Conservation (phyloP, 2,888 invertebrate genomes). For the Dynastes tityus region DNA sequence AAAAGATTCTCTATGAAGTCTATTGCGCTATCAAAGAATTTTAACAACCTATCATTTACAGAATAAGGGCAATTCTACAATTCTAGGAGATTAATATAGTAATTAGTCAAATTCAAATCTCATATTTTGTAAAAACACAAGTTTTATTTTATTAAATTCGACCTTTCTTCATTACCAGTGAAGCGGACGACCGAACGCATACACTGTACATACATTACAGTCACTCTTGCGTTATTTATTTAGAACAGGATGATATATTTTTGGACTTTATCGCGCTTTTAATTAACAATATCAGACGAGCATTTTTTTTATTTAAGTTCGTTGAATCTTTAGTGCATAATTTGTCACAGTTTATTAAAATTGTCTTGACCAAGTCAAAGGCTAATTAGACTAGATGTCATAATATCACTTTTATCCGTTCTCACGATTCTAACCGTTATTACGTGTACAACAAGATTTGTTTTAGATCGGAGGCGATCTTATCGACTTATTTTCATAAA, state of each 20-base stretch:
- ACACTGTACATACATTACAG: neutral
- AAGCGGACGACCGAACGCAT: neutral
- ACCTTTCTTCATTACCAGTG: too few relatives aligned
- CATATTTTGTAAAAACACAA: too few relatives aligned
- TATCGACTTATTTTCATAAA: too few relatives aligned
- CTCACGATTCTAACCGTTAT: constrained; percentile 5
- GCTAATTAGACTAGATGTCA: constrained; percentile 19
- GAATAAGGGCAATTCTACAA: too few relatives aligned
- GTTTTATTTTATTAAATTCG: too few relatives aligned
- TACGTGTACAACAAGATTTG: neutral
- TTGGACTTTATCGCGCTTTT: constrained; percentile 13
- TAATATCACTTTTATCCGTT: neutral
- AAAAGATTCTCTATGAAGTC: too few relatives aligned
- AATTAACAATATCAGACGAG: constrained; percentile 23
- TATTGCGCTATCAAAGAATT: too few relatives aligned
- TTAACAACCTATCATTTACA: too few relatives aligned
- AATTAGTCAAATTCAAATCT: too few relatives aligned
- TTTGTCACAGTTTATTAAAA: constrained; percentile 36
- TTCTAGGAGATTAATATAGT: too few relatives aligned
- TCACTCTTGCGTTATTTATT: constrained; percentile 6
- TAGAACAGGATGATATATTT: constrained; percentile 17
- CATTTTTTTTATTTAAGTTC: constrained; percentile 29
- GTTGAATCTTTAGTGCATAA: constrained; percentile 30
- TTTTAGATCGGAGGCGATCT: too few relatives aligned
- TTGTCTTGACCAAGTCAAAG: constrained; percentile 17